phyloP scores from a whole-genome alignment of 1,140 invertebrate species.

The Varroa destructor region DNA sequence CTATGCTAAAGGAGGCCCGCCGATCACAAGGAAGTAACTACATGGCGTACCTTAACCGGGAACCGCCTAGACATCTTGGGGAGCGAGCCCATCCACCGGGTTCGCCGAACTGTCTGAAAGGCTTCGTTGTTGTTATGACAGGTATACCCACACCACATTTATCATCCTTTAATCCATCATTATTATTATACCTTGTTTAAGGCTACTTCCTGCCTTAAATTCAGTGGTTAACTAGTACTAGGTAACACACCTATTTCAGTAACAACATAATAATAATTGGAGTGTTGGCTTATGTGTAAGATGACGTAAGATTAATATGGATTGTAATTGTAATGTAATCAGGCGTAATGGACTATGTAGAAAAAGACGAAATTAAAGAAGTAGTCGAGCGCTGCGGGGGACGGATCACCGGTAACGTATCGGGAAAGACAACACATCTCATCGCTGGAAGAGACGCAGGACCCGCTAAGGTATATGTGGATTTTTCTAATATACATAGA shows the following conservation, averaged over 20 bases:
- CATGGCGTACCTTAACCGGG: constrained; percentile 14
- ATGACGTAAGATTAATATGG: not conserved
- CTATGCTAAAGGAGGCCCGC: not conserved
- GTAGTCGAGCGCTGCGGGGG: constrained; percentile 68
- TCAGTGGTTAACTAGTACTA: too few species aligned
- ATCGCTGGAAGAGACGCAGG: constrained; percentile 70
- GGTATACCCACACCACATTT: not conserved
- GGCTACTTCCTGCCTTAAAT: too few species aligned
- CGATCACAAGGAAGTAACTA: not conserved
- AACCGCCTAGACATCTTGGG: constrained; percentile 14
- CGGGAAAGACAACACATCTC: constrained; percentile 66
- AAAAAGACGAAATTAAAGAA: constrained; percentile 59
- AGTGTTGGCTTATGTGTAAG: too few species aligned
- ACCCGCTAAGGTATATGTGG: constrained; percentile 62
- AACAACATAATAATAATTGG: too few species aligned
- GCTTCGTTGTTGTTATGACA: constrained; percentile 18
- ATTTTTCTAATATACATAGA: constrained; percentile 33
- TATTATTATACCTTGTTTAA: too few species aligned
- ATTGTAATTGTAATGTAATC: constrained; percentile 53
- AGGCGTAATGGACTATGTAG: constrained; percentile 74
- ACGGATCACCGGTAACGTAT: constrained; percentile 55
- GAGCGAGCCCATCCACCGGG: constrained; percentile 2
- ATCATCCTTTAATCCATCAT: not conserved
- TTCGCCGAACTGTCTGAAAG: constrained; percentile 6
- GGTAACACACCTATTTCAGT: too few species aligned